Conservation (phyloP, 2,113 vertebrate species). For the Caretta caretta region DNA sequence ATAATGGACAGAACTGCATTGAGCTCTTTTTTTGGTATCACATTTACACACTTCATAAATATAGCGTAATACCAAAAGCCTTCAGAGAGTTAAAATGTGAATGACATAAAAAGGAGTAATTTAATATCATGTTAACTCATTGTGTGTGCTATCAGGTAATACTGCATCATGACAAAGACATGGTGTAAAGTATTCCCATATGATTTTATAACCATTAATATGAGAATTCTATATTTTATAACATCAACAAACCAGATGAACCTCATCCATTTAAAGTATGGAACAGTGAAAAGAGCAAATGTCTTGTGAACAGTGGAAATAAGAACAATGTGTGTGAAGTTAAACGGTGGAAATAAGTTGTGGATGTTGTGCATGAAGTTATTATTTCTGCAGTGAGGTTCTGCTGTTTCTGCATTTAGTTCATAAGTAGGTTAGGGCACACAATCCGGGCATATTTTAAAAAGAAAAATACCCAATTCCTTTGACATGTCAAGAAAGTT, state of each 20-base stretch:
- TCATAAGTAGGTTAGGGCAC: conserved; percentile 68
- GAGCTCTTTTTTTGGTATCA: conserved; percentile 29
- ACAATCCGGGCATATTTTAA: conserved; percentile 56
- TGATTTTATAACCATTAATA: conserved; percentile 79
- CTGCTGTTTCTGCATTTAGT: conserved; percentile 57
- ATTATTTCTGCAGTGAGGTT: conserved; percentile 72
- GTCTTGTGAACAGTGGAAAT: conserved; percentile 80
- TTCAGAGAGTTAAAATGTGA: conserved; percentile 63
- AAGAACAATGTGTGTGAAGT: conserved; percentile 81
- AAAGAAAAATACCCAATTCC: conserved; percentile 33
- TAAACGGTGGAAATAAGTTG: conserved; percentile 75
- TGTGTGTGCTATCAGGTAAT: conserved; percentile 77
- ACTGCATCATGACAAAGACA: conserved; percentile 76
- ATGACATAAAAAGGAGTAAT: conserved; percentile 80
- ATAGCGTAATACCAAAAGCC: conserved; percentile 61
- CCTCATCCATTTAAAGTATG: conserved; percentile 67
- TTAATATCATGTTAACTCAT: conserved; percentile 84
- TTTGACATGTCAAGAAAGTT: conserved; percentile 53
- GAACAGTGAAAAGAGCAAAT: conserved; percentile 81
- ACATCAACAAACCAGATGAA: conserved; percentile 83
- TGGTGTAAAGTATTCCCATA: conserved; percentile 83
- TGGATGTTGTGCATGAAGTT: conserved; percentile 61
- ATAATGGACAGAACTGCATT: conserved; percentile 42
- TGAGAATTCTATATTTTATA: conserved; percentile 82
- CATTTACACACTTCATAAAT: conserved; percentile 63